Percentiles rank a stretch among this genome's conserved stretches.
Conservation (phyloP, 53 echinoderm and acorn worm species). For the Echinarachnius parma region DNA sequence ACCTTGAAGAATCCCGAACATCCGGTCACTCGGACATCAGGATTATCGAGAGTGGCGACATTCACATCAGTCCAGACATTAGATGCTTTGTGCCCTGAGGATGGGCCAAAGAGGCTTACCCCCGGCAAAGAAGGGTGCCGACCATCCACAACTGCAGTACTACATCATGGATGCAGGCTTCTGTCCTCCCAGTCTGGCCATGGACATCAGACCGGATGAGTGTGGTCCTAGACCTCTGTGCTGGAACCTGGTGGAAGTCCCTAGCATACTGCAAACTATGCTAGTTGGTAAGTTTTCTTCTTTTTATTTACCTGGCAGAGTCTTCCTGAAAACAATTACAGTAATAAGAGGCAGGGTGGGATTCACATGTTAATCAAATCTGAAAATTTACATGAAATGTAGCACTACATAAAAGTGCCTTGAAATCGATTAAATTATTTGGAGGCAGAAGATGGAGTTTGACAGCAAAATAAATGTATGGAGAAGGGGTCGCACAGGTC, state of each 20-base stretch:
- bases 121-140: slow-evolving; percentile 57
- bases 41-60: slow-evolving; percentile 12
- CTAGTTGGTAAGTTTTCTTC: slow-evolving; percentile 56
- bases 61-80: slow-evolving; percentile 58
- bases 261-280: slow-evolving; percentile 72
- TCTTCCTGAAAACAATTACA: too few relatives aligned
- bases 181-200: slow-evolving; percentile 68
- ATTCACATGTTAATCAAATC: too few relatives aligned
- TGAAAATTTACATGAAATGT: too few relatives aligned
- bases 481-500: too few relatives aligned
- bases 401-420: too few relatives aligned
- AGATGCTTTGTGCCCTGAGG: slow-evolving; percentile 58
- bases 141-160: slow-evolving; percentile 50
- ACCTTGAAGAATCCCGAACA: slow-evolving; percentile 3
- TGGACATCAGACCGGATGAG: slow-evolving; percentile 61
- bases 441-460: too few relatives aligned
- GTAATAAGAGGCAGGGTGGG: too few relatives aligned
- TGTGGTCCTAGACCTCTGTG: slow-evolving; percentile 80
- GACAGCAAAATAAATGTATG: too few relatives aligned
- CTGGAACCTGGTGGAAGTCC: slow-evolving; percentile 75
- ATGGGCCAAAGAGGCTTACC: slow-evolving; percentile 51
- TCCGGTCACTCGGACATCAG: slow-evolving; percentile 1
- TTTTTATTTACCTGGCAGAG: too few relatives aligned
- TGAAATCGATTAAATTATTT: too few relatives aligned
- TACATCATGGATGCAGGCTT: slow-evolving; percentile 91